Evolutionary conservation across 2,888 invertebrate genomes (phyloP), one percentile per base, ranked within the genome.

Genomic region (Drosophila melanosoma): DNA sequence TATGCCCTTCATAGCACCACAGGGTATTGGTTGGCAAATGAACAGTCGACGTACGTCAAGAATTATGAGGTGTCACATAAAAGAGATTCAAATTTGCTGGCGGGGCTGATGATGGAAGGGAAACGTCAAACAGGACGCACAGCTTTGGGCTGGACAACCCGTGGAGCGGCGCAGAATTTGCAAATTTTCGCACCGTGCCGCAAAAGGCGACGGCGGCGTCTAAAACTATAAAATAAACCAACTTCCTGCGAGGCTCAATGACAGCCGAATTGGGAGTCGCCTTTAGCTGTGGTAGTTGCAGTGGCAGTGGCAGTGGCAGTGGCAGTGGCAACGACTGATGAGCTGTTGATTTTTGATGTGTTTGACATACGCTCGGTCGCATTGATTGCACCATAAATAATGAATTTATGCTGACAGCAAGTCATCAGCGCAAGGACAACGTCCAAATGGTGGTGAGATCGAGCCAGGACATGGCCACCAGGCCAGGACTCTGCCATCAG

Each of bases 321-420:
- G 45, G 49, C 49, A 42, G 45, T 45, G 45, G 29, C 59, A 42
- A 33, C 45, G 64, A 73, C 78, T 83, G 85, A 87, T 87, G 82
- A 84, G 82, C 83, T 81, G 83, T 81, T 84, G 81, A 91, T 82
- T 83, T 92, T 93, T 93, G 93, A 93, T 93, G 93, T 91, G 91
- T 91, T 92, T 93, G 93, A 93, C 93, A 93, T 93, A 92, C 93
- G 93, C 90, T 92, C 92, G 86, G 80, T 74, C 87, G 77, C 92
- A 93, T 93, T 93, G 92, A 93, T 92, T 92, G 92, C 92, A 74
- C 87, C 92, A 92, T 92, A 92, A 92, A 92, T 92, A 91, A 93
- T 86, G 90, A 90, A 92, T 92, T 92, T 92, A 93, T 92, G 92
- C 87, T 91, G 92, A 92, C 92, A 92, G 91, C 87, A 91, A 92